Percentiles rank a stretch among this genome's conserved stretches.
Conservation (phyloP, 2,888 invertebrate species). For the Epinotia brunnichana region DNA sequence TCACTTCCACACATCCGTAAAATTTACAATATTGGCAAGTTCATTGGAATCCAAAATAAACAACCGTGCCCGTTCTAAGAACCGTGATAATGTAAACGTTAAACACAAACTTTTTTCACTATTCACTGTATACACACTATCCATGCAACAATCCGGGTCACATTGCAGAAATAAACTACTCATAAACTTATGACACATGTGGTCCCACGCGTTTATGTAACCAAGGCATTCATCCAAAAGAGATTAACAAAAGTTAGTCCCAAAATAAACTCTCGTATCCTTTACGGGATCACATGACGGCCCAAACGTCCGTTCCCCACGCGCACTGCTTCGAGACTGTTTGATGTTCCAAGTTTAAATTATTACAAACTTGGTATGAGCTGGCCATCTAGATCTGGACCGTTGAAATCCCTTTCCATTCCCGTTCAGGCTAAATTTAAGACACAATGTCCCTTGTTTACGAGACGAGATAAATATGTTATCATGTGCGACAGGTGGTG, state of each 20-base stretch:
- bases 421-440: constrained; percentile 20
- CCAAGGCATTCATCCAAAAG: constrained; percentile 64
- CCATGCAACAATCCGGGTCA: constrained; percentile 58
- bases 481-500: constrained; percentile 9
- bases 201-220: constrained; percentile 63
- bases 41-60: constrained; percentile 42
- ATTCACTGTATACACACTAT: constrained; percentile 49
- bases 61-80: constrained; percentile 50
- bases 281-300: constrained; percentile 61
- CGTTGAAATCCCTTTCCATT: constrained; percentile 31
- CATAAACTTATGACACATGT: constrained; percentile 40
- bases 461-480: constrained; percentile 24
- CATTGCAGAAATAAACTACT: constrained; percentile 41
- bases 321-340: constrained; percentile 66
- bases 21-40: constrained; percentile 35
- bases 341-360: constrained; percentile 50
- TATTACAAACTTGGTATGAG: constrained; percentile 48
- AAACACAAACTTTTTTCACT: constrained; percentile 57
- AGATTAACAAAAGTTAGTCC: constrained; percentile 67
- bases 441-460: constrained; percentile 20
- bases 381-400: constrained; percentile 33
- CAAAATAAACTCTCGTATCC: constrained; percentile 73
- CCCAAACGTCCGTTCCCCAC: constrained; percentile 61
- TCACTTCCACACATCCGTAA: constrained; percentile 5
- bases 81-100: constrained; percentile 49